Evolutionary conservation across 1,140 invertebrate species (phyloP), one percentile per base, ranked within the genome.

Genomic region (Tetramorium alpestre): DNA sequence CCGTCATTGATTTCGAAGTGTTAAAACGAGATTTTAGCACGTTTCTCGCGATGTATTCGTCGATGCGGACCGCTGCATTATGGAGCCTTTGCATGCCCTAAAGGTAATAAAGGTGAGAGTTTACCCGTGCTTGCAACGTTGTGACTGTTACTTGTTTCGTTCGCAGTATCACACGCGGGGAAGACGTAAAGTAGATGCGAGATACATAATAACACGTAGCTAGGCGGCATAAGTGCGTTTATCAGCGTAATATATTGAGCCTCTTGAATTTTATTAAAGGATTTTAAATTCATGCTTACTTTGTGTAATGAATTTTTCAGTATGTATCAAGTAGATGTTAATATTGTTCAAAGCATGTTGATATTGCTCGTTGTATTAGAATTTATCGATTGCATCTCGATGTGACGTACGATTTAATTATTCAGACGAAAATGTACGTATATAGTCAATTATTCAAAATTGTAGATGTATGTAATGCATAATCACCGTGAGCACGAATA

Each of bases 1-100:
- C 18, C 54, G 18, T 82, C 54, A 58, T 75, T 60, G 41, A 84
- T 84, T 33, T 84, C 80, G 75, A 75, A 75, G 41, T 73, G 69
- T 75, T 84, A 62, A 84, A 84, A 81, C 41, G 64, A 62, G 41
- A 73, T 73, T 84, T 75, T 84, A 60, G 80, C 80, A 73, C 80
- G 41, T 73, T 73, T 73, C 69, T 49, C 54, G 54, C 72, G 28
- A 73, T 58, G 11, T 73, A 73, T 75, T 81, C 65, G 33, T 44
- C 49, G 64, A 70, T 81, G 65, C 78, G 49, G 33, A 67, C 47
- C 38, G 38, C 38, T 44, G 51, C 16, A 22, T 62, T 49, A 75
- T 62, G 67, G 78, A 81, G 49, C 33, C 78, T 22, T 75, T 73
- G 69, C 38, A 75, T 49, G 69, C n/a, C 54, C 54, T 60, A 18